Evolutionary conservation across 1,140 invertebrate genomes (phyloP).

Genomic region (Papilio dardanus): DNA sequence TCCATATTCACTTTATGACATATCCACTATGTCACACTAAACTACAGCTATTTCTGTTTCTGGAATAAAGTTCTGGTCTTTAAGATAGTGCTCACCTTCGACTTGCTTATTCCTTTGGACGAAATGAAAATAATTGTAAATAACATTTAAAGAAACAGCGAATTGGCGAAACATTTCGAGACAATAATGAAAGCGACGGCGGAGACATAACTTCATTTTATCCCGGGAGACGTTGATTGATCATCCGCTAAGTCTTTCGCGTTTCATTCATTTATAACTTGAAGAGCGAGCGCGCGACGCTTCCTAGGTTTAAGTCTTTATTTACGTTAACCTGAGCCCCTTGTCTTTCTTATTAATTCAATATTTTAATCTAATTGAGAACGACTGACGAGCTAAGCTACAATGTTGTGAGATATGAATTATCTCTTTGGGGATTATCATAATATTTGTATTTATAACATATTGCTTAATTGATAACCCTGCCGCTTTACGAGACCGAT

Average conservation of each 20-base stretch:
- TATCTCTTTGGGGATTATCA: neutral
- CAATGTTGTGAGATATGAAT: constrained; percentile 8
- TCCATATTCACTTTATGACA: no score
- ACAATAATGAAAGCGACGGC: constrained; percentile 66
- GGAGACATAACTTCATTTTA: constrained; percentile 66
- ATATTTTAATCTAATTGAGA: constrained; percentile 6
- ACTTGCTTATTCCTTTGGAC: neutral
- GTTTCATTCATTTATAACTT: constrained; percentile 66
- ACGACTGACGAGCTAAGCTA: constrained; percentile 5
- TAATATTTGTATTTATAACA: neutral
- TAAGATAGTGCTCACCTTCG: no score
- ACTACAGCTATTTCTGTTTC: no score
- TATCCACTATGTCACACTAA: no score
- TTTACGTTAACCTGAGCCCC: constrained; percentile 35
- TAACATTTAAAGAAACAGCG: constrained; percentile 50
- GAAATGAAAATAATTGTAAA: constrained; percentile 41
- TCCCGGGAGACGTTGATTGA: constrained; percentile 66
- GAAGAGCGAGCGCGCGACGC: constrained; percentile 46
- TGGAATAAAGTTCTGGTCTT: no score
- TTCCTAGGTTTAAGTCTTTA: constrained; percentile 45
- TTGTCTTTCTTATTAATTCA: constrained; percentile 23
- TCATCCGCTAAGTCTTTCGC: constrained; percentile 56
- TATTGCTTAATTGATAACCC: neutral
- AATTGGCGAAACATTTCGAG: constrained; percentile 55
- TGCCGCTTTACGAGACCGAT: no score